Evolutionary conservation across 92 coral and sea anemone genomes (phyloP), one percentile per base, ranked within the genome.

Genomic region (Zoanthus sansibaricus): DNA sequence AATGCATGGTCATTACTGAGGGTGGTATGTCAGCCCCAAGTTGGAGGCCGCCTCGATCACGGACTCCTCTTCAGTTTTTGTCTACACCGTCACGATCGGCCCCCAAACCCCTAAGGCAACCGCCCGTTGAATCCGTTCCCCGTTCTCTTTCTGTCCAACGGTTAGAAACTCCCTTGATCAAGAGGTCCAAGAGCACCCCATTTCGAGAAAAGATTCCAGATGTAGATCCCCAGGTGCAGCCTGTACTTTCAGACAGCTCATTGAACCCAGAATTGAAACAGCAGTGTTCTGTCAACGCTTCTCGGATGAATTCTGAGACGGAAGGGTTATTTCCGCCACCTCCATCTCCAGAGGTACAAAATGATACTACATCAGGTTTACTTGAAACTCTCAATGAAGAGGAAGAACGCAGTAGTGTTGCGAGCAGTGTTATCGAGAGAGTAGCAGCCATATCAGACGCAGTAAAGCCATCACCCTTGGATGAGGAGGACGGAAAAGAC

Each of bases 41-140:
- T 32, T 95, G 98, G 98, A 89, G 98, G 31, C 93, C 87, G 20
- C 98, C 98, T 8, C 88, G 93, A 52, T 92, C 98, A 56, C 89
- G 98, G 83, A 95, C 98, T 3, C 98, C 95, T 33, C 75, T 95
- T 59, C 98, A 86, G 86, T 87, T 95, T 86, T 55, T 86, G 5
- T 95, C 92, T 33, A 93, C 98, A 11, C 89, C 94, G n/a, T 88
- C 90, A 8, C 91, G 98, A 11, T 88, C 69, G 69, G 93, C 94
- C 18, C 96, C 96, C 8, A 92, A 78, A 18, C 98, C 98, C 17
- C 91, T 95, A 6, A 87, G 82, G 68, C 98, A 95, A 77, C 98
- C 98, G 59, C 92, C 98, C 51, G 80, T 78, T 52, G 91, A 93
- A 46, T 88, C 90, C 20, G 88, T 95, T 8, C 98, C 98, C 1